phyloP scores from a whole-genome alignment of 2,888 invertebrate species.

The Drosophila aldrichi region DNA sequence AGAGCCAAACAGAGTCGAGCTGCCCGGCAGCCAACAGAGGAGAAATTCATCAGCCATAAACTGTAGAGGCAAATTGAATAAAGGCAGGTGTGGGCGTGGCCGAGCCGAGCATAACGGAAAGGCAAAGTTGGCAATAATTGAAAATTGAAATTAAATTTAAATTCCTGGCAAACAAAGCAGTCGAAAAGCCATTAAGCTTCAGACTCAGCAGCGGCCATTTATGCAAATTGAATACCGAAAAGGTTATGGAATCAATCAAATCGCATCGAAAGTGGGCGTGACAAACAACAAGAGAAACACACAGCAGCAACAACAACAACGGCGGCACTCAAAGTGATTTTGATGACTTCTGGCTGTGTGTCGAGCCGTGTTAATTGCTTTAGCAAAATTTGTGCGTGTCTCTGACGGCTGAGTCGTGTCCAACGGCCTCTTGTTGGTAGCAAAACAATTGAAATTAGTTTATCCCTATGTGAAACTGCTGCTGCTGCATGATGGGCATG shows the following conservation, averaged over 20 bases:
- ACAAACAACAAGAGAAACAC: constrained; percentile 16
- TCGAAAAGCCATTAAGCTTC: constrained; percentile 30
- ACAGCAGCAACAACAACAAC: background rate
- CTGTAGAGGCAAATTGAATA: constrained; percentile 65
- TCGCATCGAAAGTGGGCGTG: constrained; percentile 53
- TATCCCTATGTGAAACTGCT: background rate
- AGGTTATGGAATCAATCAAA: constrained; percentile 74
- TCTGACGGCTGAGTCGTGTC: constrained; percentile 22
- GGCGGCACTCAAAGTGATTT: constrained; percentile 5
- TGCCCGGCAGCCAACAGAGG: background rate
- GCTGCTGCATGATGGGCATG: background rate
- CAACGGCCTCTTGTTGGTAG: background rate
- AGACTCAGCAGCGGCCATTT: constrained; percentile 42
- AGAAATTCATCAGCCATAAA: constrained; percentile 36
- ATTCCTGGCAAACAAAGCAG: constrained; percentile 46
- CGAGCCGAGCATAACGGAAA: constrained; percentile 7
- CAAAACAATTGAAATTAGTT: constrained; percentile 30
- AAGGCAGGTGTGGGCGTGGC: constrained; percentile 33
- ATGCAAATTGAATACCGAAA: constrained; percentile 70
- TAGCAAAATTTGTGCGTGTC: constrained; percentile 33
- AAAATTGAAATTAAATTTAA: constrained; percentile 72
- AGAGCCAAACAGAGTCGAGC: background rate
- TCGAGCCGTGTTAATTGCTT: constrained; percentile 71
- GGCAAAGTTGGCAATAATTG: constrained; percentile 66
- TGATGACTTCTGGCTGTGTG: constrained; percentile 57